These are phyloP conservation scores for Leptinotarsa rubiginosa DNA, from an alignment of 2,888 invertebrate species.

Conservation along the genomic window DNA sequence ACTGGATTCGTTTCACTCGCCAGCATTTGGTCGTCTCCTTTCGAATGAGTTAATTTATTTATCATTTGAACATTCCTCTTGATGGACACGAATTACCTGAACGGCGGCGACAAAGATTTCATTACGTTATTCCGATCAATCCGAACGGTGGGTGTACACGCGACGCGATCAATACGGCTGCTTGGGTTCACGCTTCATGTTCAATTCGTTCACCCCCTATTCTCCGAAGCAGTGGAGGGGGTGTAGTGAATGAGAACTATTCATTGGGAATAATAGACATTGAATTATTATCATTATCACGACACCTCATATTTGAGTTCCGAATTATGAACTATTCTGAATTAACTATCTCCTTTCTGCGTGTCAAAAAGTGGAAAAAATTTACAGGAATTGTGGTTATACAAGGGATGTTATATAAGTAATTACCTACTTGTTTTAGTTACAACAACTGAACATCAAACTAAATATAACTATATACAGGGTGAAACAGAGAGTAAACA, in stretches of 20 bases:
- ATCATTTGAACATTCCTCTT: conserved; percentile 34
- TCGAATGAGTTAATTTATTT: conserved; percentile 21
- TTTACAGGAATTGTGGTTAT: too few relatives aligned
- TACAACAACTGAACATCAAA: too few relatives aligned
- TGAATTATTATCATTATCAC: neutral
- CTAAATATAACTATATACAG: too few relatives aligned
- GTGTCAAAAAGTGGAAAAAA: too few relatives aligned
- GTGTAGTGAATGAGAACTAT: neutral
- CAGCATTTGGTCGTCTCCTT: conserved; percentile 18
- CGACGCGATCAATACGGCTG: conserved; percentile 12
- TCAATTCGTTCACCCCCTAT: conserved; percentile 13
- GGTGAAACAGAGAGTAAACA: too few relatives aligned
- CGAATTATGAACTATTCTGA: too few relatives aligned
- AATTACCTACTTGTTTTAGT: too few relatives aligned
- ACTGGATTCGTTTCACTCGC: conserved; percentile 13
- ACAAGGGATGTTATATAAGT: too few relatives aligned
- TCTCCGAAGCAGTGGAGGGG: neutral
- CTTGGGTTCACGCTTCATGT: neutral
- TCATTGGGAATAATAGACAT: neutral
- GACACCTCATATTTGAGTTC: too few relatives aligned
- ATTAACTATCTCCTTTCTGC: too few relatives aligned
- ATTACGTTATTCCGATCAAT: conserved; percentile 27
- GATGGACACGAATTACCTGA: conserved; percentile 28
- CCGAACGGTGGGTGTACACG: conserved; percentile 6
- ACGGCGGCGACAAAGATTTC: conserved; percentile 32